A percentile compares a stretch with the other conserved stretches of the same genome.
These are phyloP conservation scores for Rhinella marina DNA, from an alignment of 2,797 vertebrate genomes.

Conservation along the genomic window DNA sequence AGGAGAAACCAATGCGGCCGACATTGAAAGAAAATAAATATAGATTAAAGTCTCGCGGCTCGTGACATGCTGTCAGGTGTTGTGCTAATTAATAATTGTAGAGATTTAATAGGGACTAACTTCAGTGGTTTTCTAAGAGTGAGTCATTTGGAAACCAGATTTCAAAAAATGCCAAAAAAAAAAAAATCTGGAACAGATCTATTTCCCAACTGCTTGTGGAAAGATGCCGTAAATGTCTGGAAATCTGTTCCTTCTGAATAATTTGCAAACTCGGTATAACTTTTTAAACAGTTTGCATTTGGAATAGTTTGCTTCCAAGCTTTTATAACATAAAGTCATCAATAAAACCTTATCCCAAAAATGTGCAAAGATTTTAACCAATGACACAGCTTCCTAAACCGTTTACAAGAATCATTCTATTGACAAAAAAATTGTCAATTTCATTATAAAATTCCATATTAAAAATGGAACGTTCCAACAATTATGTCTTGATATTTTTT, in stretches of 20 bases:
- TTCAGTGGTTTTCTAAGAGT: slow-evolving; percentile 11
- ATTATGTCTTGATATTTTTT: not conserved
- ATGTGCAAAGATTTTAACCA: slow-evolving; percentile 7
- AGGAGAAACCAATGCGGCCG: slow-evolving; percentile 16
- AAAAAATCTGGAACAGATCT: slow-evolving; percentile 37
- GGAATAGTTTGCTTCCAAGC: slow-evolving; percentile 23
- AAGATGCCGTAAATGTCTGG: slow-evolving; percentile 42
- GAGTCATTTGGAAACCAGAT: slow-evolving; percentile 47
- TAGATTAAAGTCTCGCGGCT: slow-evolving; percentile 50
- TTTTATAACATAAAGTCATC: slow-evolving; percentile 35
- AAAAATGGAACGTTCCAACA: not conserved
- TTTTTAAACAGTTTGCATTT: slow-evolving; percentile 32
- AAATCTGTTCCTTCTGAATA: slow-evolving; percentile 38
- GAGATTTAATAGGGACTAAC: slow-evolving; percentile 47
- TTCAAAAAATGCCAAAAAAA: slow-evolving; percentile 39
- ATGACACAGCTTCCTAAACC: not conserved
- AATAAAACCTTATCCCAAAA: slow-evolving; percentile 41
- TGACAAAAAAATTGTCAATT: not conserved
- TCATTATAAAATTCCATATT: not conserved
- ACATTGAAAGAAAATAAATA: slow-evolving; percentile 29
- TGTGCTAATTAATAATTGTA: slow-evolving; percentile 54
- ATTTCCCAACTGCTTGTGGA: slow-evolving; percentile 34
- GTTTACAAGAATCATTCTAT: not conserved
- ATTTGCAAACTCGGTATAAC: slow-evolving; percentile 36
- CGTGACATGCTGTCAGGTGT: slow-evolving; percentile 53